Conservation (phyloP, 2,888 invertebrate genomes). For the Papilio gigon region DNA sequence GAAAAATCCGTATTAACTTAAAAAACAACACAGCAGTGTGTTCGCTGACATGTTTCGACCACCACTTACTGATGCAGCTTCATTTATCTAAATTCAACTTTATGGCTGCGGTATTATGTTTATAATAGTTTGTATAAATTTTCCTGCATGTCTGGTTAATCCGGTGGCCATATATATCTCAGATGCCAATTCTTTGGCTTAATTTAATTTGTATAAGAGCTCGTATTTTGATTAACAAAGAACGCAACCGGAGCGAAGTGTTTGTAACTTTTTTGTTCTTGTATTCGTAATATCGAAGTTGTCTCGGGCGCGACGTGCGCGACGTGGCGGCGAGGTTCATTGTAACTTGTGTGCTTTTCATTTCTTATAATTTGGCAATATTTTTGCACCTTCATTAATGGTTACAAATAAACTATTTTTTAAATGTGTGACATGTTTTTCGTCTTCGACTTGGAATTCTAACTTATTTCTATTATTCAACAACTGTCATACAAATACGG, state of each 20-base stretch:
- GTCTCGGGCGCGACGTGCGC: not conserved
- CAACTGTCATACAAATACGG: too few species aligned
- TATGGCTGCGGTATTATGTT: conserved; percentile 14
- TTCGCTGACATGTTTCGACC: conserved; percentile 54
- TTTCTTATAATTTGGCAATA: conserved; percentile 15
- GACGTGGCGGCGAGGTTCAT: conserved; percentile 26
- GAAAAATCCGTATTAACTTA: conserved; percentile 61
- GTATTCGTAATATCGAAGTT: not conserved
- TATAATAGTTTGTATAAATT: conserved; percentile 36
- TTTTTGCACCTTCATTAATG: not conserved
- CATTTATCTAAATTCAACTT: conserved; percentile 41
- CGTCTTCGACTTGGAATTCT: too few species aligned
- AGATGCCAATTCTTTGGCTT: conserved; percentile 54
- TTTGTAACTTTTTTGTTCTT: conserved; percentile 49
- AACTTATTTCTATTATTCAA: too few species aligned
- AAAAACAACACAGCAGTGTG: conserved; percentile 55
- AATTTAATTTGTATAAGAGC: conserved; percentile 68
- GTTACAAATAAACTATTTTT: not conserved
- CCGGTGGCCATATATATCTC: conserved; percentile 56
- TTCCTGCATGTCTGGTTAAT: conserved; percentile 44
- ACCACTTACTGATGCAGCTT: conserved; percentile 45
- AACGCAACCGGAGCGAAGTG: conserved; percentile 59
- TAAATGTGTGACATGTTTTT: too few species aligned
- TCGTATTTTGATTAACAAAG: conserved; percentile 65
- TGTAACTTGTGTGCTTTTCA: conserved; percentile 26